Evolutionary conservation across 2,113 vertebrate genomes (phyloP), one percentile per base, ranked within the genome.

Genomic region (Hymenochirus boettgeri): DNA sequence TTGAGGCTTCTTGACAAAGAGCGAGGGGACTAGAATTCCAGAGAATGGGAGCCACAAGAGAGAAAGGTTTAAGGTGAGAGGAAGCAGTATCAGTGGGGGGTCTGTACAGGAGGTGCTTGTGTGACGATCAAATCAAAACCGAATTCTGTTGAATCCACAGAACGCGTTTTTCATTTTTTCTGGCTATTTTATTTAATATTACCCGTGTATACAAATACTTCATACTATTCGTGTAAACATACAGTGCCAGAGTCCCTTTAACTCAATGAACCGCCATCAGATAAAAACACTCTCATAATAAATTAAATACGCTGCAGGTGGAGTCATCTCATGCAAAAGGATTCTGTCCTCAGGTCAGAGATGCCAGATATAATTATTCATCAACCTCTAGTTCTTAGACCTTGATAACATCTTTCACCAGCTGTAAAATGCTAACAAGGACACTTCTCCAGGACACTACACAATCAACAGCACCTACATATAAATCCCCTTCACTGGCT

Each of bases 361-460:
- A 5, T 24, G 18, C 12, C n/a, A 42, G 4, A 54, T 42, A 57
- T 58, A 48, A 50, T 50, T 23, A 66, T 57, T 47, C 22, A 66
- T 66, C 22, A 11, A 5, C 11, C n/a, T 15, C 25, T 50, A 2
- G 22, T 7, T 26, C 42, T 57, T n/a, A 26, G 22, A 15, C 21
- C 7, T n/a, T 57, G 63, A 66, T 66, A 57, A 27, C 46, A 66
- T 59, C 55, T 58, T 46, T 5, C 55, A 57, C 19, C 55, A 58
- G 64, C 64, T 58, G 55, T 37, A 13, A 57, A 13, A 35, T 39
- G 45, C 17, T 33, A 26, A 31, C 13, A 19, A 33, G 18, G 50
- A 4, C 24, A 35, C 10, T 22, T 23, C 12, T 35, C 9, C 25
- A 48, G 19, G 27, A 26, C 55, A 5, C 27, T 50, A 6, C 8